Evolutionary conservation across 2,797 vertebrate species (phyloP), one percentile per base, ranked within the genome.

Genomic region (Limnodromus scolopaceus): DNA sequence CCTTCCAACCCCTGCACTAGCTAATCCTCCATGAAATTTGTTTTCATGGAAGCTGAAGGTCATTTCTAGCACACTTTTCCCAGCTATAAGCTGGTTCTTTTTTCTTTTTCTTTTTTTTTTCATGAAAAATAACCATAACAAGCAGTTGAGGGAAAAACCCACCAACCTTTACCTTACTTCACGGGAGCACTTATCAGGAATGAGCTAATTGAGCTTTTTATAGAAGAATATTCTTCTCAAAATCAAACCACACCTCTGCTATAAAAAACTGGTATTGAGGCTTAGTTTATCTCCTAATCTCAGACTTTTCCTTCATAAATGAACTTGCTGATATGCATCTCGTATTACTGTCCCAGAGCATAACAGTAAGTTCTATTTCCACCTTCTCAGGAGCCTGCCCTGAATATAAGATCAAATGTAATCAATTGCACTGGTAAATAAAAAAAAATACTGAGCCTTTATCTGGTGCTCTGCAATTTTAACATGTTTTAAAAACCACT

Each of bases 31-130:
- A 55, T 74, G 90, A 90, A 94, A 96, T 92, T 54, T 77, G 45
- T 75, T 96, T 92, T 95, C 78, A 84, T 64, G 64, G 55, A 92
- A 89, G 58, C 80, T 87, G 92, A 96, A 95, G 88, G 90, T 93
- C 85, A 89, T 84, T 89, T 76, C 92, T 91, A 94, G 63, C 41
- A 90, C 36, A 25, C 54, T 76, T 82, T 76, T 39, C 20, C 57
- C 20, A 72, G 57, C 32, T 76, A 34, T 64, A 78, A 75, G 32
- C 32, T 53, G 22, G 10, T 19, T 34, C 2, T 54, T 45, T 46
- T 64, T 8, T 45, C 27, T n/a, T 49, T 8, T 46, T 72, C 22
- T 16, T 41, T 27, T 49, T 49, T 41, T n/a, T 38, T 5, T 3
- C 36, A 51, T 13, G 4, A 1, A 39, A 65, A 75, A 79, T 30